Evolutionary conservation across 2,888 invertebrate species (phyloP), one percentile per base, ranked within the genome.

Genomic region (Agapetus fuscipes): DNA sequence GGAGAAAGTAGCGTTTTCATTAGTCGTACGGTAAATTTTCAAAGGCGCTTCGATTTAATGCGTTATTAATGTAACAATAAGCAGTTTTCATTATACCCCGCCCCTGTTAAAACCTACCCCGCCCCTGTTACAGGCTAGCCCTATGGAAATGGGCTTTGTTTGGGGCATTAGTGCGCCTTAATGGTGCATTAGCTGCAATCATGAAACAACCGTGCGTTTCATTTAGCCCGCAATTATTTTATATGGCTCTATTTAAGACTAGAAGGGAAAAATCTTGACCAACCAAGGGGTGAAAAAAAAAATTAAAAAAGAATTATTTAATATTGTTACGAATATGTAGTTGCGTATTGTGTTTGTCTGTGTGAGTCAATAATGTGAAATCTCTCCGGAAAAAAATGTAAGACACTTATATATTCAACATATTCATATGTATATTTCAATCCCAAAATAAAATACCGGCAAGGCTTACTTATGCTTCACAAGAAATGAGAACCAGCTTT

Each of bases 1-100:
- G 20, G 9, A 9, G 20, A 20, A 20, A 20, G 5, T 4, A 9
- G 20, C 4, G 20, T 20, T 20, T 20, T 20, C 20, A 20, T 20
- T 20, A 20, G 20, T 20, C 5, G 20, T 4, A 6, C 20, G n/a
- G n/a, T 20, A 9, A 20, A 20, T 20, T 20, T 20, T 20, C 20
- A 20, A 20, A 20, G 20, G 20, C 20, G 20, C 9, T 20, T 9
- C 20, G 17, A 39, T 34, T 34, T 34, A 30, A 40, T 25, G 34
- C 26, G 12, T 32, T 39, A 43, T 43, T 40, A 43, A 43, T 40
- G 37, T 34, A 30, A 13, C 37, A 40, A 40, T 43, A 43, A 37
- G 37, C 34, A 27, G 35, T 6, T 28, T 39, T 39, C 39, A 40
- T 40, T 41, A 41, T 20, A 24, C 25, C 24, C n/a, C n/a, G n/a